A percentile compares a stretch with the other conserved stretches of the same genome.
Evolutionary conservation across 1,140 invertebrate species (phyloP).

Genomic region (Conus betulinus): DNA sequence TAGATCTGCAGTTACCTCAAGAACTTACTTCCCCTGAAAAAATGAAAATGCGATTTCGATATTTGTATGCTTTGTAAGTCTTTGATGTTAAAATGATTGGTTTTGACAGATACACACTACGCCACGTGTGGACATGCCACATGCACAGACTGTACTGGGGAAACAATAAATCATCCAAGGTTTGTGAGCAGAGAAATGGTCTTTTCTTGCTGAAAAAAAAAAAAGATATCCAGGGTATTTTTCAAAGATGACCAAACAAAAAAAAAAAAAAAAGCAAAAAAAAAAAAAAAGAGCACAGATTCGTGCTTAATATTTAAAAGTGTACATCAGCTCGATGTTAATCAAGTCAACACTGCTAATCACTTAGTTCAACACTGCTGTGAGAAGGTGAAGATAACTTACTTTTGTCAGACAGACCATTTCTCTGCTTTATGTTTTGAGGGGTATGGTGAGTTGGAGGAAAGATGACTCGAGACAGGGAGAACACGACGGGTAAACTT

Average conservation of each 20-base stretch:
- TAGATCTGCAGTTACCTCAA: too few species aligned
- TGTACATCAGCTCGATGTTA: background rate
- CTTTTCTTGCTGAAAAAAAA: background rate
- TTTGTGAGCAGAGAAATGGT: constrained; percentile 3
- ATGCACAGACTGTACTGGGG: background rate
- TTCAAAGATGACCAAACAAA: background rate
- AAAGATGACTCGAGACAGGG: background rate
- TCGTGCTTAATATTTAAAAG: background rate
- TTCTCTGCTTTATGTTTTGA: background rate
- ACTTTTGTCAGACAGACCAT: background rate
- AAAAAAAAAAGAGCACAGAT: background rate
- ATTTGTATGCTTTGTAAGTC: too few species aligned
- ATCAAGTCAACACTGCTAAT: too few species aligned
- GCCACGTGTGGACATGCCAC: constrained; percentile 16
- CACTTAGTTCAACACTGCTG: background rate
- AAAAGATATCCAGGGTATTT: too few species aligned
- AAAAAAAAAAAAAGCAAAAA: background rate
- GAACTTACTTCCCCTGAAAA: too few species aligned
- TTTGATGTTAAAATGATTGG: too few species aligned
- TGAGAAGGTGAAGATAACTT: background rate
- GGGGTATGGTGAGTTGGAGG: background rate
- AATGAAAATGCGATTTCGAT: too few species aligned
- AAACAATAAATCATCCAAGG: background rate
- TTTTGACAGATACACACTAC: background rate
- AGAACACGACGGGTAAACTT: background rate